Evolutionary conservation across 2,797 vertebrate genomes (phyloP), one percentile per base, ranked within the genome.

Genomic region (Bryconaethiops microstoma): DNA sequence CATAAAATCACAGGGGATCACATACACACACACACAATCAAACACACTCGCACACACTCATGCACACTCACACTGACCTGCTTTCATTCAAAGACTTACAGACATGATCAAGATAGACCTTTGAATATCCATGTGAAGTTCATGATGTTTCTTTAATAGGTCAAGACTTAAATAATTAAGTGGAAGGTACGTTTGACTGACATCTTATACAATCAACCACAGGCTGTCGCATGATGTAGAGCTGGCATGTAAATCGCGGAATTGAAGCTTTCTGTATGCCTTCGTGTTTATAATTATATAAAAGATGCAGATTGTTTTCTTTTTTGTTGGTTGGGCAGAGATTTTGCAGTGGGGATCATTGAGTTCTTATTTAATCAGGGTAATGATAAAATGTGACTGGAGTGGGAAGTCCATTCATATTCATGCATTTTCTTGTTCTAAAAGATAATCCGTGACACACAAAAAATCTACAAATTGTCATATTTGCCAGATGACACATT

Each of bases 21-120:
- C 42, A 76, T 67, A 79, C 75, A 73, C 54, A 83, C 78, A 76
- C 52, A 72, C 52, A 63, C 69, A 82, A 86, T 80, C 63, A 54
- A 57, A 83, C 70, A 64, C 64, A 83, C 71, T 68, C 50, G 59
- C 73, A 82, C 42, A 45, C 42, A 45, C 42, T 2, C 42, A 72
- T 48, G 81, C 78, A 76, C 52, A 72, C 52, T 60, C 73, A 82
- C 86, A 80, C 64, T 60, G 68, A 84, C 71, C 60, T 82, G 19
- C 76, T 76, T 67, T 75, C 63, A 59, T 76, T 14, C 57, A 72
- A 52, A 76, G 42, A n/a, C 55, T 23, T n/a, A 14, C 73, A 52
- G 69, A 69, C 83, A 54, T 29, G 54, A 63, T 16, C 48, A n/a
- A 59, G 45, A 19, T 21, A 54, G 55, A 59, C n/a, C 5, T 29